Conservation (phyloP, 2,888 invertebrate genomes). For the Lithodes maja region DNA sequence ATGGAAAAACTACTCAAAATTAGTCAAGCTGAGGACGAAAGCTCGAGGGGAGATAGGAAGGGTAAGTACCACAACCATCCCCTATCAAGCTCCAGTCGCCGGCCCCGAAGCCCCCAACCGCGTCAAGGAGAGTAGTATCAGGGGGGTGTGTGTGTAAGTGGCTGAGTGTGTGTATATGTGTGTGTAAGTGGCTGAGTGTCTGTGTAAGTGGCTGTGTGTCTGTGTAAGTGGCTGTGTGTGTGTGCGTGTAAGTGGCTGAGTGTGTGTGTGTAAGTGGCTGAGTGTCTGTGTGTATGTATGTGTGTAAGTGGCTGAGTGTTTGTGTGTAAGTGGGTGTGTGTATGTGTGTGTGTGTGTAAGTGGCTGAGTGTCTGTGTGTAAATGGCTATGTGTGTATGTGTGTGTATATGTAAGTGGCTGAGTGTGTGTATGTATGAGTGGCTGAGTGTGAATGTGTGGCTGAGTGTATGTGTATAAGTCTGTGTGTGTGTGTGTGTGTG, state of each 20-base stretch:
- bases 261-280: not conserved
- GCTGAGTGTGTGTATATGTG: slow-evolving; percentile 1
- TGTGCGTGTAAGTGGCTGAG: not conserved
- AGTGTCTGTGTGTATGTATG: not conserved
- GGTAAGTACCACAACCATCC: too few relatives aligned
- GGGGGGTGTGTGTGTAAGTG: not conserved
- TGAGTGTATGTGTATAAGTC: not conserved
- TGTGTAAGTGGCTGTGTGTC: not conserved
- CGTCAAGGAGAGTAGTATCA: too few relatives aligned
- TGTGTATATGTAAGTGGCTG: too few relatives aligned
- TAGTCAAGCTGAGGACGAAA: too few relatives aligned
- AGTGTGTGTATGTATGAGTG: not conserved
- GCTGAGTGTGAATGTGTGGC: not conserved
- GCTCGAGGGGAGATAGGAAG: too few relatives aligned
- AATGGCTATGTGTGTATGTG: not conserved
- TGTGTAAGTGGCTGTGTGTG: not conserved
- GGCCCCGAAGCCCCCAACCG: too few relatives aligned
- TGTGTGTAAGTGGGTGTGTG: not conserved
- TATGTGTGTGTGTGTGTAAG: not conserved
- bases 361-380: not conserved
- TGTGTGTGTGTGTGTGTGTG: not conserved
- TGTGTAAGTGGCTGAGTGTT: not conserved
- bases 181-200: not conserved
- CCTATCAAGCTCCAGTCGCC: too few relatives aligned
- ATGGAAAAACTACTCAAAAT: too few relatives aligned